Percentiles rank a stretch among this genome's conserved stretches.
These are phyloP conservation scores for Osmerus mordax DNA, from an alignment of 2,113 vertebrate genomes.

Conservation along the genomic window DNA sequence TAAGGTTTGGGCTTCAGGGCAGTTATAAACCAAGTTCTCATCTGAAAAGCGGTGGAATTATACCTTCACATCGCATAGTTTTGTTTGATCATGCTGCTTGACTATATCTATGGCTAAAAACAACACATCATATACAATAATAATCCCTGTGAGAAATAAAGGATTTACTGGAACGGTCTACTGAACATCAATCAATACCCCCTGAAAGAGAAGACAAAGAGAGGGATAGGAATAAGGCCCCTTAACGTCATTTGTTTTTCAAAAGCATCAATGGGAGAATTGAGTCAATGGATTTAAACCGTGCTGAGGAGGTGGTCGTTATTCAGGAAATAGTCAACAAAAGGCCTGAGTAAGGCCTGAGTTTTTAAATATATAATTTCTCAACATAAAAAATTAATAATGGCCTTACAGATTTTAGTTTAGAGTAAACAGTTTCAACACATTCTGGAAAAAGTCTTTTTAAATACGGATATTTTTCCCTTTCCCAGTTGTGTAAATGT, in stretches of 20 bases:
- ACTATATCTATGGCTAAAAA: constrained; percentile 28
- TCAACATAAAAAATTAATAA: constrained; percentile 20
- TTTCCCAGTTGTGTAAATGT: neutral
- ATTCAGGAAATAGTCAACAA: constrained; percentile 31
- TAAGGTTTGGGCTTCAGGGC: constrained; percentile 27
- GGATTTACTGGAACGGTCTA: constrained; percentile 38
- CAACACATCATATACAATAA: constrained; percentile 56
- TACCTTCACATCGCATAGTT: constrained; percentile 46
- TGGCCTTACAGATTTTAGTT: neutral
- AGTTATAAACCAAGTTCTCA: constrained; percentile 16
- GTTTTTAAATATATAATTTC: constrained; percentile 24
- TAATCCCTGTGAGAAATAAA: constrained; percentile 39
- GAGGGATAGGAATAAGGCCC: constrained; percentile 18
- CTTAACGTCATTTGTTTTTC: constrained; percentile 53
- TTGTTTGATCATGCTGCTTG: constrained; percentile 21
- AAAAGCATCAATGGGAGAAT: constrained; percentile 41
- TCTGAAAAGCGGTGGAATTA: constrained; percentile 32
- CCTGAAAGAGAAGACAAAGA: constrained; percentile 33
- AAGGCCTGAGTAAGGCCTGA: constrained; percentile 31
- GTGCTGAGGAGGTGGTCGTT: constrained; percentile 42
- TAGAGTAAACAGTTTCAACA: neutral
- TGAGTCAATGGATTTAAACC: constrained; percentile 46
- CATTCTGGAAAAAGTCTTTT: neutral
- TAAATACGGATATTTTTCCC: neutral
- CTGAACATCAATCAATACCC: constrained; percentile 52